Base-by-base conservation (phyloP, 2,113 vertebrate genomes). In the Rhea americana region DNA sequence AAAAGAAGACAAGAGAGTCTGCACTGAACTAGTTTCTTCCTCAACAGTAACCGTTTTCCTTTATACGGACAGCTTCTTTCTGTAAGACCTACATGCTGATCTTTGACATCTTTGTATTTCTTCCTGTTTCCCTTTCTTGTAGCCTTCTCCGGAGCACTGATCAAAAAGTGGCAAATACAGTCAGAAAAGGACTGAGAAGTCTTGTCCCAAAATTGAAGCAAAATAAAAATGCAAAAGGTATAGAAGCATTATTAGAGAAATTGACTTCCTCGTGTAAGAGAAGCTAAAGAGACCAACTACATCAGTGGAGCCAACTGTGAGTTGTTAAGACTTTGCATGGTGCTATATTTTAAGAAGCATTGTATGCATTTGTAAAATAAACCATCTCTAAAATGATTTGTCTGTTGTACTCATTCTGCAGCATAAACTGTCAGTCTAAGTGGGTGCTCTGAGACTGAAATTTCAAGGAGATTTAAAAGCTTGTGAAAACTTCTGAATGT, bases 111-210 rank as follows among this genome's bases (percentile, higher is more conserved):
- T 16, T 71, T 76, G 10, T 7, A 5, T 53, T 80, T 47, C 92
- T 85, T 26, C 26, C 11, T 67, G 18, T 93, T 79, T 35, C 30
- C 28, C 71, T 89, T 84, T 67, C 71, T 81, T 93, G 39, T 85
- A 99, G 99, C 89, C 98, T 99, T 82, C 98, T 99, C 37, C 98
- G 98, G 94, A 99, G 98, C 75, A 91, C 94, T 2, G 98, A 99
- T 75, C 93, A 98, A 87, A 95, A 97, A 17, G 97, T 98, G 91
- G 96, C 95, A 20, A 94, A 90, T 7, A 97, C 98, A 92, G 97
- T 99, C 86, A 99, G 98, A 97, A 95, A 77, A 37, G 98, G 96
- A 79, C 94, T 99, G 66, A 96, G 97, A 96, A 97, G 97, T 79
- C 97, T 99, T 62, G 82, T 97, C 55, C 96, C 98, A 3, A 96